A percentile compares a stretch with the other conserved stretches of the same genome.
Evolutionary conservation across 2,113 vertebrate genomes (phyloP).

Genomic region (Notothenia rossii): DNA sequence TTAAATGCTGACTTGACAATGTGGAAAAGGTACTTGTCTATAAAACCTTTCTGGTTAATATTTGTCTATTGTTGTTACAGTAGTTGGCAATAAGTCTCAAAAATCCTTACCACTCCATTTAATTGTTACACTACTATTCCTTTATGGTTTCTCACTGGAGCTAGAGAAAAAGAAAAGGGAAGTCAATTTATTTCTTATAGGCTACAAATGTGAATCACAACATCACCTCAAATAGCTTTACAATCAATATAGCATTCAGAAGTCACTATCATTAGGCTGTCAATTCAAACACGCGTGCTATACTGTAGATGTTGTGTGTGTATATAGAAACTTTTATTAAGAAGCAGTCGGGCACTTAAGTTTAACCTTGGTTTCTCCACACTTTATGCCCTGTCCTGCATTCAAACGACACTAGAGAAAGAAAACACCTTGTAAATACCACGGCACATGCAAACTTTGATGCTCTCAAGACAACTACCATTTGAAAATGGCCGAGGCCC

Average conservation of each 20-base stretch:
- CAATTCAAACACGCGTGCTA: neutral
- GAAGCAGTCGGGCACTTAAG: too few relatives aligned
- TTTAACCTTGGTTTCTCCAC: too few relatives aligned
- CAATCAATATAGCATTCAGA: neutral
- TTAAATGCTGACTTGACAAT: neutral
- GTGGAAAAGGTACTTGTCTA: neutral
- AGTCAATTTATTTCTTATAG: neutral
- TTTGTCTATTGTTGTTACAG: slow-evolving; percentile 4
- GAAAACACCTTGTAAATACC: too few relatives aligned
- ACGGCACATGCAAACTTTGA: too few relatives aligned
- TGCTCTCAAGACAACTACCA: too few relatives aligned
- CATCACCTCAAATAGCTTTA: too few relatives aligned
- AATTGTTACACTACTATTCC: neutral
- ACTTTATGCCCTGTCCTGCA: too few relatives aligned
- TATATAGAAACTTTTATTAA: neutral
- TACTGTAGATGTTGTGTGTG: neutral
- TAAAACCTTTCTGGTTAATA: slow-evolving; percentile 27
- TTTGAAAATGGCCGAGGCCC: too few relatives aligned
- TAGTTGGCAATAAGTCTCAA: neutral
- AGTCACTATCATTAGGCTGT: neutral
- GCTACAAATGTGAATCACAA: neutral
- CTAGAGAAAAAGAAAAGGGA: neutral
- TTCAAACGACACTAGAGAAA: too few relatives aligned
- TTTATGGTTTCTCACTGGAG: neutral
- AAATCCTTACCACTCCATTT: neutral